Evolutionary conservation across 1,140 invertebrate genomes (phyloP).

Genomic region (Cyrtorhinus lividipennis): DNA sequence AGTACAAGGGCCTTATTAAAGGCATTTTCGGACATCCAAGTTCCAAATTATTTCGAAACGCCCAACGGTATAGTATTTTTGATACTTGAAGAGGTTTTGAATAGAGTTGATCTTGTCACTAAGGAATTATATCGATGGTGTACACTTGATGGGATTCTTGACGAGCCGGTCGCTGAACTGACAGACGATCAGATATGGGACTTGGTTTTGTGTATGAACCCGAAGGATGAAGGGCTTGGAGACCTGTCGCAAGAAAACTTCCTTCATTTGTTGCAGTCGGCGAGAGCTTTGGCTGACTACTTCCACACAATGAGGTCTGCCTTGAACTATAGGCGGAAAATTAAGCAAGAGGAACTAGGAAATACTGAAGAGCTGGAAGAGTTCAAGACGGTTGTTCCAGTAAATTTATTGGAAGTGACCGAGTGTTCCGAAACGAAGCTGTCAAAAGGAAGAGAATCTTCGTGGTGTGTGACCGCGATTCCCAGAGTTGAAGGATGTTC

Average conservation of each 20-base stretch:
- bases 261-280: background rate
- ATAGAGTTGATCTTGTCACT: background rate
- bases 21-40: no score
- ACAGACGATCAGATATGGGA: background rate
- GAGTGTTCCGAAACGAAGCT: background rate
- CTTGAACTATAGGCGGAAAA: background rate
- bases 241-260: background rate
- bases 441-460: background rate
- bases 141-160: background rate
- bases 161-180: background rate
- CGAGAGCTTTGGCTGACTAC: background rate
- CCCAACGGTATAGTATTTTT: background rate
- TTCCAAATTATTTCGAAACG: slow-evolving; percentile 4
- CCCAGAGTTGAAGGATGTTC: background rate
- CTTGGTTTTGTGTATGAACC: background rate
- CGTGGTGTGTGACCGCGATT: background rate
- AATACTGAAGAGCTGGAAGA: background rate
- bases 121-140: background rate
- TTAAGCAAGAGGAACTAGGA: background rate
- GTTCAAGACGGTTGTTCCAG: background rate
- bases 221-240: background rate
- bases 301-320: background rate
- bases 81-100: background rate
- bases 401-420: background rate
- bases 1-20: background rate